These are phyloP conservation scores for Orius laevigatus DNA, from an alignment of 1,140 invertebrate genomes.

Conservation along the genomic window DNA sequence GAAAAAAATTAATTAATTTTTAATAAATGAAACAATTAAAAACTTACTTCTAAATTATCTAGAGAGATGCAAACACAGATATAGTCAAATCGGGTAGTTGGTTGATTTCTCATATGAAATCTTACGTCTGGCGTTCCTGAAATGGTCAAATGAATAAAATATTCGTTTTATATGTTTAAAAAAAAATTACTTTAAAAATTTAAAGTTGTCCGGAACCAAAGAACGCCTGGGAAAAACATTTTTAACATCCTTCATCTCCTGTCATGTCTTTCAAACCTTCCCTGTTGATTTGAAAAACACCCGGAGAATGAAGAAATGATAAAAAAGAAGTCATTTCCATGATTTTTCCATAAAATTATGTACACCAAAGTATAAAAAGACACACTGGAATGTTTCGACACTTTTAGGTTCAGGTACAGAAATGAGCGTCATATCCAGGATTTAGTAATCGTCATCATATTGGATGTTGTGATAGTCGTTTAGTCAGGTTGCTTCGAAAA, in stretches of 20 bases:
- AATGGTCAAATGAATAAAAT: too few species aligned
- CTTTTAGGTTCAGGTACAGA: conserved; percentile 9
- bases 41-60: too few species aligned
- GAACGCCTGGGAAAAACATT: not conserved
- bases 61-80: too few species aligned
- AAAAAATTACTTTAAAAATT: too few species aligned
- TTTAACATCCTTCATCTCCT: not conserved
- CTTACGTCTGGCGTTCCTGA: too few species aligned
- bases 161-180: too few species aligned
- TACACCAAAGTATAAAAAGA: conserved; percentile 1
- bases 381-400: conserved; percentile 6
- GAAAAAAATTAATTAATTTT: too few species aligned
- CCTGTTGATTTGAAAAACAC: conserved; percentile 12
- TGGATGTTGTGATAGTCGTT: conserved; percentile 11
- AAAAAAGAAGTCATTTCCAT: not conserved
- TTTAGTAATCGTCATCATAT: not conserved
- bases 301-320: not conserved
- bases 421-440: not conserved
- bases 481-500: conserved; percentile 6
- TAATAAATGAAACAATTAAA: too few species aligned
- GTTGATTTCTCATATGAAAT: too few species aligned
- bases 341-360: conserved; percentile 1
- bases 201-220: too few species aligned
- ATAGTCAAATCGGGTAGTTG: too few species aligned
- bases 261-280: conserved; percentile 9